Base-by-base conservation (phyloP, 2,888 invertebrate genomes). In the Griposia aprilina region DNA sequence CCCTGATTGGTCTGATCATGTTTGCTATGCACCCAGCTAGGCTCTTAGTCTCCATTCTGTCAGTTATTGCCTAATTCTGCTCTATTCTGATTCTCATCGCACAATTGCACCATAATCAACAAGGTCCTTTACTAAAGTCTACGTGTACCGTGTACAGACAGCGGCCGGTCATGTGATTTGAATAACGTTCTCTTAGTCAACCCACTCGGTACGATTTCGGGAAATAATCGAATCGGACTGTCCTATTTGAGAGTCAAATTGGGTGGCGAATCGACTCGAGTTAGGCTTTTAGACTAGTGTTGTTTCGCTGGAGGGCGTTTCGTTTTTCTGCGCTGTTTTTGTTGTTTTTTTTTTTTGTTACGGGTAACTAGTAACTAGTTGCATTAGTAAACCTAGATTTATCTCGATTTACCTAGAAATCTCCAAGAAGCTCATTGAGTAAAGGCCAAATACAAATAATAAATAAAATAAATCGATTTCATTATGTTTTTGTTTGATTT, bases 61-160 rank as follows among this genome's bases (percentile, higher is more conserved):
- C 63, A 57, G 11, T 52, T 55, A 76, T 85, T 88, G 62, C 83
- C 15, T 76, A 81, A 87, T 80, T 71, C 52, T 55, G 52, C 71
- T 68, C 50, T 68, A 73, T 80, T 66, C 65, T 65, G 67, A 82
- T 81, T 84, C 80, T 83, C 81, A 83, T 82, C 81, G 80, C 74
- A 81, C 77, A 77, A 85, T 81, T 81, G 80, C 82, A 85, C 87
- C 82, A 89, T 86, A 90, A 89, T 86, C 88, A 81, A 87, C 90
- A 92, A 93, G 91, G 93, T 88, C 89, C 87, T 80, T 90, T 87
- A 74, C 87, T 82, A 83, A 81, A 88, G 66, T 71, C 68, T 84
- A 87, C 86, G 87, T 88, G 82, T 69, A 66, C n/a, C 59, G 73
- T 36, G 76, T 76, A 76, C 67, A 41, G 81, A 76, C 71, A 30